Base-by-base conservation (phyloP, 2,113 vertebrate genomes). In the Hydropotes inermis region DNA sequence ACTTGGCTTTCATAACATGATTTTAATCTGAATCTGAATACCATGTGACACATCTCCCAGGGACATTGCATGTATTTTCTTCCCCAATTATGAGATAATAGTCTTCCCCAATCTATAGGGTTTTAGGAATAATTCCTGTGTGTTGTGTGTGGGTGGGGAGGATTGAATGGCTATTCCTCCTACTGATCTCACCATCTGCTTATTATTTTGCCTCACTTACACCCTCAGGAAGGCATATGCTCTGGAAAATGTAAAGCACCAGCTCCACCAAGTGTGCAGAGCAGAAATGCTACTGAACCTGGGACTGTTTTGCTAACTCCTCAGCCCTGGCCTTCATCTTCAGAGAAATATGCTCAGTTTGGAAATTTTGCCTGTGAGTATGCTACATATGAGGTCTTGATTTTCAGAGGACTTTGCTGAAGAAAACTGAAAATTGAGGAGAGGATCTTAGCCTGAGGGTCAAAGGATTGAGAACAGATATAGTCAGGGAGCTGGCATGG, bases 1-100 rank as follows among this genome's bases (percentile, higher is more conserved):
- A 23, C 15, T 58, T 89, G n/a, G 6, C 54, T 91, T 54, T 86
- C 47, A 45, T 76, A 11, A 25, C 85, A 27, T 91, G 23, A 86
- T 64, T 93, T 86, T 67, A 78, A 67, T 81, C 11, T 88, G 74
- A 88, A 95, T 94, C 85, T 91, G 74, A 74, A 76, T 7, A 93
- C 45, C 74, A 14, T 47, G 14, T 87, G 86, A 25, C 70, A 17
- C 54, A 33, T 85, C 33, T 91, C 16, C 45, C 61, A 57, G 27
- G 67, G 23, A 15, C 12, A 81, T 60, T 87, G 30, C 30, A 88
- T 70, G 19, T 39, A 39, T 70, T 70, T 70, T 23, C 67, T 39
- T 39, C 5, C 19, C 17, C 12, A 39, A 12, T 70, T 39, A 39
- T 70, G 67, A 23, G 19, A 39, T 23, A 12, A 12, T 36, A 70